Evolutionary conservation across 1,140 invertebrate species (phyloP), one percentile per base, ranked within the genome.

Genomic region (Apis florea): DNA sequence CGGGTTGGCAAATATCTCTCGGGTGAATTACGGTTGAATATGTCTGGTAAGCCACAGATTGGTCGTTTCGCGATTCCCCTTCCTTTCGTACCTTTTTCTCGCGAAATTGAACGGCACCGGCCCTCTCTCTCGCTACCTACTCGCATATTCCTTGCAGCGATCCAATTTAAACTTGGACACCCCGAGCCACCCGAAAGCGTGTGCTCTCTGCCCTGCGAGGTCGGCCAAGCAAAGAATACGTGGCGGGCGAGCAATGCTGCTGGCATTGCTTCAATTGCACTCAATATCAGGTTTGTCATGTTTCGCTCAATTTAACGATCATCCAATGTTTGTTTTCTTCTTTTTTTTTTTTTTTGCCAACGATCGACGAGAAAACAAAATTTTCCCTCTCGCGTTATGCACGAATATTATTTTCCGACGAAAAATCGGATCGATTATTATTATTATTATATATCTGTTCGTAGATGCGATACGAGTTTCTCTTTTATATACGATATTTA

Each of bases 251-350:
- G 90, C 97, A 96, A 86, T 99, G 98, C 92, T 99, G 98, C 92
- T 99, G 98, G 98, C 98, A 98, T 88, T 99, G 98, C 93, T 97
- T 98, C 95, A 97, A 98, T 94, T 99, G 98, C 92, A 96, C 97
- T 64, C 96, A 97, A 90, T 98, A 98, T 94, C 97, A 98, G 96
- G 97, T 98, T 92, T 63, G 80, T 78, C 40, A 53, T 21, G 40
- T 26, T 40, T 40, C 31, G 4, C 6, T 40, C 31, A 40, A 40
- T 40, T 40, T 40, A 40, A 40, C 5, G 5, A 40, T 40, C 4
- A 40, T 31, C 31, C 31, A 40, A 6, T 6, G 31, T 6, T 6
- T 6, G 1, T n/a, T n/a, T n/a, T n/a, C n/a, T n/a, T n/a, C n/a
- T n/a, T n/a, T n/a, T n/a, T n/a, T n/a, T n/a, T n/a, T n/a, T n/a